Evolutionary conservation across 1,140 invertebrate species (phyloP), one percentile per base, ranked within the genome.

Genomic region (Drosophila quadrilineata): DNA sequence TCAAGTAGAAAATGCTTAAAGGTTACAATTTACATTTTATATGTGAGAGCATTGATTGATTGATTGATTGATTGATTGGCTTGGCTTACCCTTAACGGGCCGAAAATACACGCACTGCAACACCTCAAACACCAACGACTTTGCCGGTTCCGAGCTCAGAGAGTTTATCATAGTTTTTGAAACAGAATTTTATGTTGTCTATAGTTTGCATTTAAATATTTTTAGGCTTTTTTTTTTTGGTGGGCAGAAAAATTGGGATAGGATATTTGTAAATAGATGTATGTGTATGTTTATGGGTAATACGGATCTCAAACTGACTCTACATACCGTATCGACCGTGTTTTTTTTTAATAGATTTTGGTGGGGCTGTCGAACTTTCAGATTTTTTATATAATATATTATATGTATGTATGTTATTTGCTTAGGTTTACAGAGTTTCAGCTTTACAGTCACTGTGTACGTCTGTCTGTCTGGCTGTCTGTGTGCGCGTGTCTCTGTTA

Each of bases 51-150:
- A 71, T 43, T 59, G 46, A 46, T 64, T 57, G 50, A 66, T 57
- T 50, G 35, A 69, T 49, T 69, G 68, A 62, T 48, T 54, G 53
- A 76, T 43, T 53, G 46, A 63, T n/a, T n/a, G n/a, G n/a, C n/a
- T n/a, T n/a, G 63, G 77, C 77, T 82, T 82, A 82, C 77, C 77
- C 77, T 75, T 63, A 71, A 53, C n/a, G 53, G 72, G 68, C 63
- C 69, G 49, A 62, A 12, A 62, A 54, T 38, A 54, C 48, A 41
- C 46, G 52, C 53, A 70, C 70, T 63, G 45, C 64, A 65, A 36
- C 35, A 52, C 48, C 46, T 31, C 74, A 36, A 45, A 58, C 38
- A 49, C 71, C 68, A 33, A n/a, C n/a, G n/a, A n/a, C 50, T 43
- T 64, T 46, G 70, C 35, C 28, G 60, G 62, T 64, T 45, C 52